Conservation (phyloP, 2,113 vertebrate genomes). For the Uria lomvia region DNA sequence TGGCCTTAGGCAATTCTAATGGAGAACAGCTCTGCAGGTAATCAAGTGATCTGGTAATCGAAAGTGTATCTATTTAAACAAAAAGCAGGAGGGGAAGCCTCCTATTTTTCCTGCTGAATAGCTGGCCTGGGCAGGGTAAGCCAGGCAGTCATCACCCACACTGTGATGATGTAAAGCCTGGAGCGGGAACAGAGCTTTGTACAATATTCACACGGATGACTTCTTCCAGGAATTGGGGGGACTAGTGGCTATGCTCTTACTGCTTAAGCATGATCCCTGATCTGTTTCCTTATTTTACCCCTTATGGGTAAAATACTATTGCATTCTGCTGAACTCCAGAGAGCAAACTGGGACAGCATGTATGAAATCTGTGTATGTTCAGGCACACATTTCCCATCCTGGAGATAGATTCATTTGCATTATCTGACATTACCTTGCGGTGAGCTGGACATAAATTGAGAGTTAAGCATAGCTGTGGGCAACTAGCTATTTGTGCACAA, state of each 20-base stretch:
- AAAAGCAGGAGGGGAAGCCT: neutral
- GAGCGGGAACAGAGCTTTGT: accelerated
- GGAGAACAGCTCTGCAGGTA: neutral
- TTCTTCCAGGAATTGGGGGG: neutral
- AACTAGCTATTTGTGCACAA: neutral
- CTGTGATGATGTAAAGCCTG: accelerated
- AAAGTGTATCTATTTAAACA: neutral
- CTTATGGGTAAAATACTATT: neutral
- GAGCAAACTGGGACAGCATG: accelerated
- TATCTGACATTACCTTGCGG: neutral
- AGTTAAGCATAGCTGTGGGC: neutral
- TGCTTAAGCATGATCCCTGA: neutral
- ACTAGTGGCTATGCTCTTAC: accelerated
- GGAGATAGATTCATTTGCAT: neutral
- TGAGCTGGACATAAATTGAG: neutral
- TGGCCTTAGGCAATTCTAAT: neutral
- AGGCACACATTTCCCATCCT: neutral
- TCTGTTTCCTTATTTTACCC: neutral
- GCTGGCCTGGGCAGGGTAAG: neutral
- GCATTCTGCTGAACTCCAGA: neutral
- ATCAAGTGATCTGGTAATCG: neutral
- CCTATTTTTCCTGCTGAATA: neutral
- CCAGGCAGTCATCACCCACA: accelerated
- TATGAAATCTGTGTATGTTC: neutral
- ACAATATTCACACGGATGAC: neutral